Evolutionary conservation across 2,888 invertebrate species (phyloP).

Genomic region (Megalurothrips usitatus): DNA sequence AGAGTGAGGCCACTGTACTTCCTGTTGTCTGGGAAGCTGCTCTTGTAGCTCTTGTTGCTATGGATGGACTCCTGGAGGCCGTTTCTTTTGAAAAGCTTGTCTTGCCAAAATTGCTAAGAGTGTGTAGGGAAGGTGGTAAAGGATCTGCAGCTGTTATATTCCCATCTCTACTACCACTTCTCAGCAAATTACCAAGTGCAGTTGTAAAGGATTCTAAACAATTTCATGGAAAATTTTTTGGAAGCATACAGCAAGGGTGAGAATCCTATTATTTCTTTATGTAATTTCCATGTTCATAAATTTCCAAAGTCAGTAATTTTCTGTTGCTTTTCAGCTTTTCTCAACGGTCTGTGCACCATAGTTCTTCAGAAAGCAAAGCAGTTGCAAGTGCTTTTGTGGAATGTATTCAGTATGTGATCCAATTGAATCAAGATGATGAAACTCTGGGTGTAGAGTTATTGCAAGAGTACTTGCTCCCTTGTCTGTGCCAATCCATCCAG

Average conservation of each 20-base stretch:
- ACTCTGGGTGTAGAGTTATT: conserved; percentile 47
- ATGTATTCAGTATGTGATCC: conserved; percentile 62
- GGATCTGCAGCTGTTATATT: conserved; percentile 70
- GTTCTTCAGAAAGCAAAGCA: conserved; percentile 63
- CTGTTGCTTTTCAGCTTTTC: conserved; percentile 53
- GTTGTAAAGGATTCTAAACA: conserved; percentile 47
- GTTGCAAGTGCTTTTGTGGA: conserved; percentile 67
- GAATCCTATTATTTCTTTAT: conserved; percentile 37
- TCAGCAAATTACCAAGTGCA: conserved; percentile 62
- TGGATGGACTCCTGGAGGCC: conserved; percentile 48
- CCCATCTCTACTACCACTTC: conserved; percentile 69
- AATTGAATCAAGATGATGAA: conserved; percentile 49
- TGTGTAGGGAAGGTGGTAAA: conserved; percentile 67
- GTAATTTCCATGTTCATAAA: background rate
- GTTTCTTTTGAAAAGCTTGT: conserved; percentile 71
- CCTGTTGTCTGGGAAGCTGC: conserved; percentile 71
- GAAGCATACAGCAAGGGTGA: conserved; percentile 63
- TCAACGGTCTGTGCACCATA: conserved; percentile 55
- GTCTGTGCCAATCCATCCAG: conserved; percentile 49
- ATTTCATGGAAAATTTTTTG: conserved; percentile 64
- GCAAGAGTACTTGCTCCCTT: conserved; percentile 47
- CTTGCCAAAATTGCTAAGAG: conserved; percentile 62
- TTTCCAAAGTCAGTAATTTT: background rate
- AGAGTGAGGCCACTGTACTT: conserved; percentile 62
- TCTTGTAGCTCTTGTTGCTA: conserved; percentile 56